Base-by-base conservation (phyloP, 92 coral and sea anemone genomes). In the Epizoanthus illoricatus region DNA sequence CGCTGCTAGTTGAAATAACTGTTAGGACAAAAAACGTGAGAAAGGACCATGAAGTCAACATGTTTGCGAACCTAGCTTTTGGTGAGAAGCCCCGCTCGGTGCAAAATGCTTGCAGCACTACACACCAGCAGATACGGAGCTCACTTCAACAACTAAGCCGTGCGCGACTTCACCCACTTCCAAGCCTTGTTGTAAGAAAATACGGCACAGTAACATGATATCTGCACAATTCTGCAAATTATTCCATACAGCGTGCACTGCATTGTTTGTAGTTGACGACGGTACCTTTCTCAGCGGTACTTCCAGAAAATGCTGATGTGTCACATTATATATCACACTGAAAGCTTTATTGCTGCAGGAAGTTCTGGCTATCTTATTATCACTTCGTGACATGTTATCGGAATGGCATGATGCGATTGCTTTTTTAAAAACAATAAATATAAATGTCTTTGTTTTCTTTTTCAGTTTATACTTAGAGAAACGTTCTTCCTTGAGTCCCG, bases 91-190 rank as follows among this genome's bases (percentile, higher is more conserved):
- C 59, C 70, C 81, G 23, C 23, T 61, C 81, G 81, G 81, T 76
- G 70, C 71, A 76, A 76, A 76, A 76, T 42, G 69, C 81, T 42
- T 2, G 57, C 20, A 42, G 70, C 81, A 76, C 81, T 76, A 61
- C 69, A 76, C 81, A 76, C 81, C 70, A 62, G 69, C 55, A 76
- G 59, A 61, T n/a, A 52, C 33, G 81, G 81, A 76, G 70, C 81
- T 61, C 81, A 19, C 81, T 61, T 60, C 70, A 76, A 61, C 81
- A 76, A 76, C 70, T 76, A 76, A 61, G 70, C 81, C 12, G 43
- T 78, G 71, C 80, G 52, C 82, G 82, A 78, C 82, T 78, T 78
- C 56, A 70, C 72, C 82, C 82, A 78, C 71, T 78, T 78, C 60
- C 71, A 63, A 78, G 59, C 82, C 71, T 70, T 62, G 82, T 62